A percentile compares a stretch with the other conserved stretches of the same genome.
phyloP scores from a whole-genome alignment of 1,140 invertebrate genomes.

The Harpegnathos saltator region DNA sequence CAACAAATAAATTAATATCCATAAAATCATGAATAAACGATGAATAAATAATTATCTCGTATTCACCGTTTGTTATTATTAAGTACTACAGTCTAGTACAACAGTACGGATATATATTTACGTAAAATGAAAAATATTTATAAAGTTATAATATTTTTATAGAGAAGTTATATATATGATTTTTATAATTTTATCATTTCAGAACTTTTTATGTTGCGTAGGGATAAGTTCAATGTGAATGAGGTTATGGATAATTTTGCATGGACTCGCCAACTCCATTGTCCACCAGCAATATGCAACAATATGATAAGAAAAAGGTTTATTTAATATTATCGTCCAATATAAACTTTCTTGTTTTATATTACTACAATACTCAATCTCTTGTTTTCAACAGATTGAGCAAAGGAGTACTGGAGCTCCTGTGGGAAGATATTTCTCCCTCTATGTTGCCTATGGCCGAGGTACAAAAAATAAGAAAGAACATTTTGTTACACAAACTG shows the following conservation, averaged over 20 bases:
- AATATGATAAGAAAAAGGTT: slow-evolving; percentile 58
- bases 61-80: neutral
- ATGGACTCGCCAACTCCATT: slow-evolving; percentile 53
- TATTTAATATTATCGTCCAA: slow-evolving; percentile 27
- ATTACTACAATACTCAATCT: neutral
- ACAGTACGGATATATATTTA: neutral
- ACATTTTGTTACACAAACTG: slow-evolving; percentile 80
- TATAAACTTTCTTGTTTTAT: neutral
- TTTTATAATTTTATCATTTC: neutral
- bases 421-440: slow-evolving; percentile 80
- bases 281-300: slow-evolving; percentile 57
- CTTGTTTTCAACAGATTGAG: slow-evolving; percentile 72
- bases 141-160: neutral
- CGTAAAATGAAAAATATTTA: slow-evolving; percentile 10
- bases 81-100: no score
- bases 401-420: slow-evolving; percentile 74
- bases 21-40: neutral
- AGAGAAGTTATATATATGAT: neutral
- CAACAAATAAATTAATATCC: neutral
- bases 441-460: slow-evolving; percentile 69
- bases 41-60: neutral
- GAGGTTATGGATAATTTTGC: slow-evolving; percentile 48
- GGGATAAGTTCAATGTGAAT: slow-evolving; percentile 29
- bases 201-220: neutral
- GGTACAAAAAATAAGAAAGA: slow-evolving; percentile 77